These are phyloP conservation scores for Nymphalis c-album DNA, from an alignment of 2,888 invertebrate genomes.

Conservation along the genomic window DNA sequence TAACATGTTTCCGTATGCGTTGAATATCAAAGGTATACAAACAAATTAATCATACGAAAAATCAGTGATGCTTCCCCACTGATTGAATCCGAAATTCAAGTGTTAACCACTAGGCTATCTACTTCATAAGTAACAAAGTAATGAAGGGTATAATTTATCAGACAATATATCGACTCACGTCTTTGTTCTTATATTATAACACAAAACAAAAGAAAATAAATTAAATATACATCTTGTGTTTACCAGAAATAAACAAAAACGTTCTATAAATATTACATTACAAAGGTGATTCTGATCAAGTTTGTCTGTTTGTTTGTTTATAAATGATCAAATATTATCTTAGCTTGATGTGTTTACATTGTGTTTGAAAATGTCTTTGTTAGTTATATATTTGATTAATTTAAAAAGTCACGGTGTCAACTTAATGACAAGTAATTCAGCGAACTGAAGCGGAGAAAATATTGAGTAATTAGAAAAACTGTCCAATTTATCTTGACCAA, in stretches of 20 bases:
- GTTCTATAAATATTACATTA: neutral
- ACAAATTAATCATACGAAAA: too few species aligned
- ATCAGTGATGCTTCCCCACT: too few species aligned
- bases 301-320: conserved; percentile 12
- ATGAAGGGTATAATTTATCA: too few species aligned
- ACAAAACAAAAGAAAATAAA: neutral
- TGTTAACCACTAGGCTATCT: too few species aligned
- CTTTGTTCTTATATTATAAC: neutral
- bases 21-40: too few species aligned
- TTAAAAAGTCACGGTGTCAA: neutral
- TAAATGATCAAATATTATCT: conserved; percentile 5
- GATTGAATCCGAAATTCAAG: too few species aligned
- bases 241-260: neutral
- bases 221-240: neutral
- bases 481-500: too few species aligned
- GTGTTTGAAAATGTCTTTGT: neutral
- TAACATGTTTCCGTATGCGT: too few species aligned
- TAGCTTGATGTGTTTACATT: neutral
- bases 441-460: too few species aligned
- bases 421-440: neutral
- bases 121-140: too few species aligned
- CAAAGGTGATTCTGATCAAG: conserved; percentile 5
- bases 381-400: neutral
- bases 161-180: neutral
- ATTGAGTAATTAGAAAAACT: too few species aligned